These are phyloP conservation scores for Camponotus pennsylvanicus DNA, from an alignment of 1,140 invertebrate genomes.

Conservation along the genomic window DNA sequence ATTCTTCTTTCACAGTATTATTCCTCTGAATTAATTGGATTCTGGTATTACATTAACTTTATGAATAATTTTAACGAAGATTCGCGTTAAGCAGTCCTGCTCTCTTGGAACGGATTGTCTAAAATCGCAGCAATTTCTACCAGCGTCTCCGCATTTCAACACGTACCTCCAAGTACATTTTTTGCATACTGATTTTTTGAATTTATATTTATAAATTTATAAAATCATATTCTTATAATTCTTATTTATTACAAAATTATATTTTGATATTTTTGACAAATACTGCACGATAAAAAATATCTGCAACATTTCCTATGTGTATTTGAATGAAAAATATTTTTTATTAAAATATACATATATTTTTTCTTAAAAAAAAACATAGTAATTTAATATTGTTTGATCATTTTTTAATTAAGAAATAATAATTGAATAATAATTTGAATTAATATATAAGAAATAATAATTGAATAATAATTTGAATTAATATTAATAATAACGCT, in stretches of 20 bases:
- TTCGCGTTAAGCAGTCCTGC: constrained; percentile 25
- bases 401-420: too few relatives aligned
- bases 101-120: neutral
- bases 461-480: too few relatives aligned
- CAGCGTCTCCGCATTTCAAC: constrained; percentile 5
- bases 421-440: too few relatives aligned
- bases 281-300: neutral
- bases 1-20: constrained; percentile 1
- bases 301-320: too few relatives aligned
- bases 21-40: constrained; percentile 64
- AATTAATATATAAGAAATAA: too few relatives aligned
- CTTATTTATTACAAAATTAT: constrained; percentile 4
- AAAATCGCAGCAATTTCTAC: constrained; percentile 20
- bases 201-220: constrained; percentile 13
- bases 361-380: too few relatives aligned
- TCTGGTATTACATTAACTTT: constrained; percentile 64
- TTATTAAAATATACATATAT: too few relatives aligned
- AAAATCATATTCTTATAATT: constrained; percentile 25
- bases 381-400: too few relatives aligned
- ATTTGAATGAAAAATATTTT: too few relatives aligned
- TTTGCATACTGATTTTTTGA: neutral
- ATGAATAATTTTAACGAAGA: constrained; percentile 59
- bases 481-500: too few relatives aligned
- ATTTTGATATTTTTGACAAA: neutral
- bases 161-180: constrained; percentile 19